phyloP scores from a whole-genome alignment of 2,888 invertebrate species.

The Suillia variegata region DNA sequence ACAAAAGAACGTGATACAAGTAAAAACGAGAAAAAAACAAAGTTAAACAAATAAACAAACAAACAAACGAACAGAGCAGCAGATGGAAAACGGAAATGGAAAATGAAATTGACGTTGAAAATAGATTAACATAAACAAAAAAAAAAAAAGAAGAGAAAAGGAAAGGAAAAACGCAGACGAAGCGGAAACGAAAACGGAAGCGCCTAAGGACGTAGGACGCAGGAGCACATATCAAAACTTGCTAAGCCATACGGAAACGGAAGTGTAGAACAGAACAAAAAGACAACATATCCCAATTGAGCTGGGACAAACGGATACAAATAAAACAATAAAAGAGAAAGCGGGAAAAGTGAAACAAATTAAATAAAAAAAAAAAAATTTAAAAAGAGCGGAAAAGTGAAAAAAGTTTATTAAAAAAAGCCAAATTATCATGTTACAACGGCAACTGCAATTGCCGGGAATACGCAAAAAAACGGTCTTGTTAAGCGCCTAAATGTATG shows the following conservation, averaged over 20 bases:
- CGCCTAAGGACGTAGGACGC: background rate
- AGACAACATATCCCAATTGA: background rate
- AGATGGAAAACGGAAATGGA: background rate
- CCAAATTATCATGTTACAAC: no score
- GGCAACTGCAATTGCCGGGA: background rate
- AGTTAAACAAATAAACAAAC: background rate
- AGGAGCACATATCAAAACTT: slow-evolving; percentile 3
- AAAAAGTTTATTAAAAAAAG: slow-evolving; percentile 3
- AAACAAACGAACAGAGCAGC: background rate
- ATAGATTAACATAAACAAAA: background rate
- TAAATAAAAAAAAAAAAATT: slow-evolving; percentile 9
- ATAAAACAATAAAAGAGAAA: slow-evolving; percentile 9
- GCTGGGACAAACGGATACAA: no score
- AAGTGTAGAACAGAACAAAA: background rate
- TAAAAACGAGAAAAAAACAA: background rate
- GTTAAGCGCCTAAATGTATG: slow-evolving; percentile 9
- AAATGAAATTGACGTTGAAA: background rate
- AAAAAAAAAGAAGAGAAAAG: background rate
- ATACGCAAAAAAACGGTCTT: background rate
- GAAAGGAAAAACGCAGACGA: no score
- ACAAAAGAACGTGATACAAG: background rate
- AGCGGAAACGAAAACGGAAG: no score
- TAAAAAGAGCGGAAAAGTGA: slow-evolving; percentile 11
- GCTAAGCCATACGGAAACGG: background rate
- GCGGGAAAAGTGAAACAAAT: slow-evolving; percentile 9